phyloP scores from a whole-genome alignment of 2,113 vertebrate genomes.

The Vicugna pacos region DNA sequence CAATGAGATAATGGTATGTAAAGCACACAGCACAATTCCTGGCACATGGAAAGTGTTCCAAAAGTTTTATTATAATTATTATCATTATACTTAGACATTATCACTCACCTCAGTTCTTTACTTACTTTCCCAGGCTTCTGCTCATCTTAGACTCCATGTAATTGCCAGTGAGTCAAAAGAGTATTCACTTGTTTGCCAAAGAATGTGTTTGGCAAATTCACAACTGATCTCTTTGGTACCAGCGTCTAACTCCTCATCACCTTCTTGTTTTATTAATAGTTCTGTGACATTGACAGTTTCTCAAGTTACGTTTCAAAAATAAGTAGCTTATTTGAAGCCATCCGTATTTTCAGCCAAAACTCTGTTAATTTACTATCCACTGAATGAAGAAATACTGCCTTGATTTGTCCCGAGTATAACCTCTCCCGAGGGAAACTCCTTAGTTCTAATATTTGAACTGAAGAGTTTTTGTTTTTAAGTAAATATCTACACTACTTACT shows the following conservation, averaged over 20 bases:
- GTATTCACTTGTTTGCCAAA: not conserved
- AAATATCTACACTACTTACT: not conserved
- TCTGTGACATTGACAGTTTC: not conserved
- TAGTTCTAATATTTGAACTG: not conserved
- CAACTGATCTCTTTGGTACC: not conserved
- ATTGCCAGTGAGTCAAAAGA: not conserved
- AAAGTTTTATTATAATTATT: not conserved
- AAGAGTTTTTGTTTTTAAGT: not conserved
- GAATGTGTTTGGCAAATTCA: not conserved
- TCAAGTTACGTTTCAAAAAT: not conserved
- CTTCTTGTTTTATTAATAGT: not conserved
- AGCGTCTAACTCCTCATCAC: not conserved
- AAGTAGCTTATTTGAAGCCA: not conserved
- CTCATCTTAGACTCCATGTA: not conserved
- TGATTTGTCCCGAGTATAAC: not conserved
- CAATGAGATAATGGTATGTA: not conserved
- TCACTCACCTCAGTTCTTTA: not conserved
- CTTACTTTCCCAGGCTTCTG: not conserved
- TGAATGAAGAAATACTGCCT: not conserved
- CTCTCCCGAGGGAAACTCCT: not conserved
- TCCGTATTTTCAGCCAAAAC: not conserved
- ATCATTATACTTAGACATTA: not conserved
- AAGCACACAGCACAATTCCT: not conserved
- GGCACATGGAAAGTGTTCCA: too few species aligned
- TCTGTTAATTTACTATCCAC: not conserved